Base-by-base conservation (phyloP, 2,797 vertebrate species). In the Sardinella longiceps region DNA sequence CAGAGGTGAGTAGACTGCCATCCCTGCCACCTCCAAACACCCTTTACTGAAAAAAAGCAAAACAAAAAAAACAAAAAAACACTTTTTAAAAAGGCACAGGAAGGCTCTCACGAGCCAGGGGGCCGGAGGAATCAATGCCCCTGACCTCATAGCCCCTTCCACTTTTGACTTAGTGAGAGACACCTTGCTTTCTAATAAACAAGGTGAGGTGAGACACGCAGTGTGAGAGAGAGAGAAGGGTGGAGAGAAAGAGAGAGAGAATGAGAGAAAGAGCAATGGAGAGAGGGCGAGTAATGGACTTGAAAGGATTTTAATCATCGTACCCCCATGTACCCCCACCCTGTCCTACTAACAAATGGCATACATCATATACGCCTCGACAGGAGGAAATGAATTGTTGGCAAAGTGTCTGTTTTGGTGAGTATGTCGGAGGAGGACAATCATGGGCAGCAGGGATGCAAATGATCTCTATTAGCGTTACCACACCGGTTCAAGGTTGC, bases 31-130 rank as follows among this genome's bases (percentile, higher is more conserved):
- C 89, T 93, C 90, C 92, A 92, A 89, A 90, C 70, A 77, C 70
- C 91, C 92, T 90, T 91, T 89, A 15, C 66, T 88, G 88, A 48
- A 48, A 48, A 48, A 7, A 48, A 48, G 7, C 43, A 45, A 45
- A 45, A 3, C 2, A 45, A 45, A 2, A 91, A 90, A 92, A 92
- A 92, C 93, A 92, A 90, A n/a, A n/a, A n/a, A n/a, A n/a, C n/a
- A n/a, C n/a, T n/a, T n/a, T n/a, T 92, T 89, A 93, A 93, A 95
- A 94, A 94, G 92, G 93, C 92, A 92, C 90, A 88, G 93, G 92
- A 93, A 92, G 91, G 91, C 91, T 94, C 95, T 94, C 90, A 94
- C 94, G 94, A 94, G 94, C 92, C 86, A 82, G 90, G 84, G 89
- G 93, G 93, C 94, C 91, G 93, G 90, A 90, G 88, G 87, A 90